These are phyloP conservation scores for Formica aserva DNA, from an alignment of 2,888 invertebrate species.

Conservation along the genomic window DNA sequence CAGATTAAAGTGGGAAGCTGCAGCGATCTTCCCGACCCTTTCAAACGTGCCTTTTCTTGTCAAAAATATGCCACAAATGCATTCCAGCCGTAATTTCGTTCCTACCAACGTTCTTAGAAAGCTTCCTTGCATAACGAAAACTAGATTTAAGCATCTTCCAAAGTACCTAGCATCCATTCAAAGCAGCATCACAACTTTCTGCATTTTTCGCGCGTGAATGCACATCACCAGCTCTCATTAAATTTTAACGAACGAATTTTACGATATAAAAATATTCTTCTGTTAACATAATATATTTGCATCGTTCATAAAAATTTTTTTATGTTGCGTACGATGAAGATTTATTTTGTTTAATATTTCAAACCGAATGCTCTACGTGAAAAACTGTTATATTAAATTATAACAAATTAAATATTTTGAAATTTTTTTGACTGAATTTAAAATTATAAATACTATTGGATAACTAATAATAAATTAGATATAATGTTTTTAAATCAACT, in stretches of 20 bases:
- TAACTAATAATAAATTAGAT: background rate
- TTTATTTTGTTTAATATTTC: constrained; percentile 13
- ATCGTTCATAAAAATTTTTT: background rate
- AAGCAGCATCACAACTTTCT: constrained; percentile 21
- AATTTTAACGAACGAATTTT: constrained; percentile 42
- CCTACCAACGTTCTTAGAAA: constrained; percentile 26
- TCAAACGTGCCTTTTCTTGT: constrained; percentile 32
- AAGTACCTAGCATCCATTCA: constrained; percentile 34
- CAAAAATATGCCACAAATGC: constrained; percentile 48
- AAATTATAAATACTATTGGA: background rate
- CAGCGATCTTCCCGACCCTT: constrained; percentile 9
- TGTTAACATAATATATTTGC: background rate
- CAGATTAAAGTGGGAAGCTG: background rate
- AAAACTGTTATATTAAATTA: background rate
- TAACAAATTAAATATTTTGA: background rate
- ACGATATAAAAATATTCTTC: constrained; percentile 11
- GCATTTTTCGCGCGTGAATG: constrained; percentile 42
- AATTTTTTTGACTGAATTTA: background rate
- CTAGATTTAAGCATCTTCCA: constrained; percentile 31
- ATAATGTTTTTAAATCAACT: background rate
- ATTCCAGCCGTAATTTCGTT: constrained; percentile 39
- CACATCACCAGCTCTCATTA: constrained; percentile 38
- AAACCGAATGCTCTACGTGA: too few relatives aligned
- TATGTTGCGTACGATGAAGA: background rate
- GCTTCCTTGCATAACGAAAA: constrained; percentile 44